Conservation (phyloP, 2,113 vertebrate species). For the Lathamus discolor region DNA sequence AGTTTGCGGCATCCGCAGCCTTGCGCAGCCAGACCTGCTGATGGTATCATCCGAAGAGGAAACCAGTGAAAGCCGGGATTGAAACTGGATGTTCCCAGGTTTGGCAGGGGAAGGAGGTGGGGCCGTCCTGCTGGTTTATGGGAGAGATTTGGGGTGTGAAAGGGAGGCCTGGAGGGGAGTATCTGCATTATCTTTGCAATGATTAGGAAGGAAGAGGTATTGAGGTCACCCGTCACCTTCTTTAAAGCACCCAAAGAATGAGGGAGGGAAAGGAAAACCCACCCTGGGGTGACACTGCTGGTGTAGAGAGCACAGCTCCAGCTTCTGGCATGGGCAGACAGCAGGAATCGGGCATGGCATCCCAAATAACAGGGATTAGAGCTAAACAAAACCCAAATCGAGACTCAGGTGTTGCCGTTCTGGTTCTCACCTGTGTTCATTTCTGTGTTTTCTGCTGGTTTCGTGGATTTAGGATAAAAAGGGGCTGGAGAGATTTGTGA, state of each 20-base stretch:
- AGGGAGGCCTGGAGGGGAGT: background rate
- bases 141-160: background rate
- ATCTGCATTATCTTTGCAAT: fast-evolving
- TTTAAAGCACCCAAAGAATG: background rate
- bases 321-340: fast-evolving
- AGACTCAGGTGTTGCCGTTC: background rate
- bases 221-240: background rate
- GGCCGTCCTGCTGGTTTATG: fast-evolving
- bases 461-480: background rate
- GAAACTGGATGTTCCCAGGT: fast-evolving
- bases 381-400: background rate
- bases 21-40: background rate
- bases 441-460: background rate
- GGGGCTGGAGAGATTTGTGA: background rate
- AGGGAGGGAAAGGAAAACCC: background rate
- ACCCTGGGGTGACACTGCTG: background rate
- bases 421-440: background rate
- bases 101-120: background rate
- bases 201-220: background rate
- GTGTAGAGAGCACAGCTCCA: background rate
- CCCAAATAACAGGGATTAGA: background rate
- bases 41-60: fast-evolving
- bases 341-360: background rate
- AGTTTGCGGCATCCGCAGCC: background rate
- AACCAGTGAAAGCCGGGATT: fast-evolving